Conservation (phyloP, 2,888 invertebrate species). For the Cremastobaeus sp. region DNA sequence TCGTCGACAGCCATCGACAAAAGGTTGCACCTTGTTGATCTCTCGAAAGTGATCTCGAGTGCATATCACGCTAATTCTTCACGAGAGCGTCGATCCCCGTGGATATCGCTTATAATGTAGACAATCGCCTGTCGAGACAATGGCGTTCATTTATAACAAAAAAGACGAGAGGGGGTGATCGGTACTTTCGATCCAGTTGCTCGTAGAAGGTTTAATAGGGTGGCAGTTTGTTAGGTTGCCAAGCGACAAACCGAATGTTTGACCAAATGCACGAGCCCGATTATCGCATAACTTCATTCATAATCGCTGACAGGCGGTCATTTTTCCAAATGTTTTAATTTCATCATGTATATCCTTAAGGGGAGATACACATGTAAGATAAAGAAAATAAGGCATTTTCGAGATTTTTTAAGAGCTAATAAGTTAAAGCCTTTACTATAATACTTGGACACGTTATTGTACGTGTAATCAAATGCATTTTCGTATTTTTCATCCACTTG, state of each 20-base stretch:
- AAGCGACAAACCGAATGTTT: slow-evolving; percentile 54
- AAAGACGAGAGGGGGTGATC: slow-evolving; percentile 52
- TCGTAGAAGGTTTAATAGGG: too few relatives aligned
- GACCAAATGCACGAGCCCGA: slow-evolving; percentile 37
- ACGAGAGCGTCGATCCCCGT: slow-evolving; percentile 37
- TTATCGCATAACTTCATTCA: slow-evolving; percentile 18
- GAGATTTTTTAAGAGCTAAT: too few relatives aligned
- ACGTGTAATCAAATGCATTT: too few relatives aligned
- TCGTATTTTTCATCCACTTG: too few relatives aligned
- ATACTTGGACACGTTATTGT: too few relatives aligned
- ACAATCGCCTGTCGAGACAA: slow-evolving; percentile 57
- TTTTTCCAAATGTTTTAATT: too few relatives aligned
- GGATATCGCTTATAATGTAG: slow-evolving; percentile 45
- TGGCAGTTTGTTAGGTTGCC: slow-evolving; percentile 58
- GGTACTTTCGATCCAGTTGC: slow-evolving; percentile 48
- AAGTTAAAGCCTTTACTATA: too few relatives aligned
- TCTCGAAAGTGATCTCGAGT: slow-evolving; percentile 38
- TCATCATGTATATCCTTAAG: too few relatives aligned
- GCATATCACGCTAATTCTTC: slow-evolving; percentile 29
- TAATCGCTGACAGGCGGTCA: slow-evolving; percentile 3
- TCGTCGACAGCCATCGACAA: slow-evolving; percentile 4
- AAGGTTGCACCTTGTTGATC: slow-evolving; percentile 39
- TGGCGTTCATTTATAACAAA: slow-evolving; percentile 60
- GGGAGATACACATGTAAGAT: too few relatives aligned
- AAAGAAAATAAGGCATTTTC: too few relatives aligned